These are phyloP conservation scores for Pseudomyrmex sp. DNA, from an alignment of 1,140 invertebrate species.

Conservation along the genomic window DNA sequence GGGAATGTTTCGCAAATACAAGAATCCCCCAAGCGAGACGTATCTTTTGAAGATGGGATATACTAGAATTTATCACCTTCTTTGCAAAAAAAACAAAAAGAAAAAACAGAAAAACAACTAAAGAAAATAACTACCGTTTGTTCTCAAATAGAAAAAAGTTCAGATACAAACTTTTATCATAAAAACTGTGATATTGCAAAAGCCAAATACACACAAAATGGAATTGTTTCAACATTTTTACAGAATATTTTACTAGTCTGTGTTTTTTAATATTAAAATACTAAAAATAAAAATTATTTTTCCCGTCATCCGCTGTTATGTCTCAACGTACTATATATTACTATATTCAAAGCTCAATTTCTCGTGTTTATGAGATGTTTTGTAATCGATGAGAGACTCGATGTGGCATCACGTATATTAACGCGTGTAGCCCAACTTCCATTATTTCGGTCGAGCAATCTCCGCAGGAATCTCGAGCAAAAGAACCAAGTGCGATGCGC, in stretches of 20 bases:
- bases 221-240: too few relatives aligned
- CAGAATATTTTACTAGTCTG: too few relatives aligned
- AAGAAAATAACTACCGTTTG: too few relatives aligned
- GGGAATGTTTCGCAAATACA: constrained; percentile 26
- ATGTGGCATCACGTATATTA: not conserved
- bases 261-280: not conserved
- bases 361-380: constrained; percentile 11
- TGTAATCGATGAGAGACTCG: constrained; percentile 1
- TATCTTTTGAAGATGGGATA: constrained; percentile 52
- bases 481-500: not conserved
- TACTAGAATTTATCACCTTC: constrained; percentile 21
- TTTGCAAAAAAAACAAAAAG: not conserved
- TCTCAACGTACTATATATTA: not conserved
- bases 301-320: too few relatives aligned
- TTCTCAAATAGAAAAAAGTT: not conserved
- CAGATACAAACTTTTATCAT: constrained; percentile 4
- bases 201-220: not conserved
- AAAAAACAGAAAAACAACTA: not conserved
- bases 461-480: constrained; percentile 21
- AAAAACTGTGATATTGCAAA: not conserved
- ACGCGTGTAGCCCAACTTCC: not conserved
- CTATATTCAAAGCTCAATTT: not conserved
- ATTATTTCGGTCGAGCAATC: constrained; percentile 21
- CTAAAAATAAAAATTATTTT: too few relatives aligned
- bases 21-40: constrained; percentile 50